Evolutionary conservation across 2,888 invertebrate genomes (phyloP), one percentile per base, ranked within the genome.

Genomic region (Aproaerema taeniolella): DNA sequence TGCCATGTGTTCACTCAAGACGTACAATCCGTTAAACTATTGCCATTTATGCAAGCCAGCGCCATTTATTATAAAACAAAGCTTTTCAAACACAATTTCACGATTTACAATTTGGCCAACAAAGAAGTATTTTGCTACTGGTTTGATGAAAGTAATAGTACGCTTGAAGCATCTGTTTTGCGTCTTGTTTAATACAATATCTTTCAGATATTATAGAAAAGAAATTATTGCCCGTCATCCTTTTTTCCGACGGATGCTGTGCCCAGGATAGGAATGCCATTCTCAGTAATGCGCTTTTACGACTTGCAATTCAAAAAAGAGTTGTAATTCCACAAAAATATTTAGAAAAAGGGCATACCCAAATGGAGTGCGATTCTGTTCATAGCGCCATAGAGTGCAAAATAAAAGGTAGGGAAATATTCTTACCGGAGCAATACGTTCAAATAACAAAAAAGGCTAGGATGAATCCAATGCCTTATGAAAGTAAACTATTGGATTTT

Each of bases 331-430:
- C 46, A 15, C 54, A 52, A 41, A 54, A 54, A 25, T 53, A 46
- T 31, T 34, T 53, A 20, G 52, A 51, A 42, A 52, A 55, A 36
- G 55, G 50, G 8, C 50, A 54, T 38, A 50, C 52, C 8, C 52
- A 49, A 9, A 50, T 52, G 46, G 52, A 53, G 31, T 50, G 46
- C n/a, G 71, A 74, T 43, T 63, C 60, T 1, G 58, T 68, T 4
- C 69, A 74, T 45, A 52, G 54, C 35, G 44, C 45, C 2, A 62
- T 72, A 30, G 72, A 72, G 48, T 55, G 53, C 33, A 61, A 55
- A 35, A 29, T 64, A 25, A 61, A 60, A 51, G 30, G 31, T 31
- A 45, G 43, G 43, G 43, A 51, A 47, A 50, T 50, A 37, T 46
- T 31, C 42, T 31, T 47, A 31, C 49, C 48, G 38, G 39, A 44